A percentile compares a stretch with the other conserved stretches of the same genome.
Evolutionary conservation across 2,888 invertebrate genomes (phyloP).

Genomic region (Megaustenia siamemsis): DNA sequence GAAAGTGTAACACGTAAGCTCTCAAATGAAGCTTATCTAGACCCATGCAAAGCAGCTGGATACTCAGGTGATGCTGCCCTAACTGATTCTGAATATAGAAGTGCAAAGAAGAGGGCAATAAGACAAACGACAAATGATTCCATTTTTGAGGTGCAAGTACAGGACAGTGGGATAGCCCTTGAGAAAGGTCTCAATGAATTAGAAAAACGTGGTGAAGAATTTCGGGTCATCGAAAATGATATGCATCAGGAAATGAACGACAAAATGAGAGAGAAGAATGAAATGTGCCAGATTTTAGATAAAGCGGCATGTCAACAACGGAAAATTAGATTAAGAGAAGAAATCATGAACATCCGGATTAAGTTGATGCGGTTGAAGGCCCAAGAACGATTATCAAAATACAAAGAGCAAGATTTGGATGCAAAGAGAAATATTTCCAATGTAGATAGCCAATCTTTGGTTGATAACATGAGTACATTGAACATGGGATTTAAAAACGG

Average conservation of each 20-base stretch:
- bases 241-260: slow-evolving; percentile 54
- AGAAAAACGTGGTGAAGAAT: background rate
- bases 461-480: background rate
- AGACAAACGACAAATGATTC: slow-evolving; percentile 50
- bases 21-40: background rate
- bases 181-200: background rate
- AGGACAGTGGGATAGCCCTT: slow-evolving; percentile 57
- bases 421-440: background rate
- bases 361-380: slow-evolving; percentile 57
- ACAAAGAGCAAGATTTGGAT: background rate
- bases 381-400: slow-evolving; percentile 48
- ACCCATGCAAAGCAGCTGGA: slow-evolving; percentile 65
- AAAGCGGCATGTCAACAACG: slow-evolving; percentile 59
- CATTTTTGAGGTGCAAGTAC: slow-evolving; percentile 64
- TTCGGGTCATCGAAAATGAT: slow-evolving; percentile 45
- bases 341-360: slow-evolving; percentile 57
- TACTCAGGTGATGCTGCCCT: slow-evolving; percentile 75
- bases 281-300: slow-evolving; percentile 44
- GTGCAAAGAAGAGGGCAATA: background rate
- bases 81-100: slow-evolving; percentile 49
- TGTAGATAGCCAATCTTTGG: slow-evolving; percentile 30
- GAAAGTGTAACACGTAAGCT: background rate
- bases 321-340: slow-evolving; percentile 55
- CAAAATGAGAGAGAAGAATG: too few species aligned
- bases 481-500: background rate